Evolutionary conservation across 2,888 invertebrate species (phyloP), one percentile per base, ranked within the genome.

Genomic region (Leptogaster cylindrica): DNA sequence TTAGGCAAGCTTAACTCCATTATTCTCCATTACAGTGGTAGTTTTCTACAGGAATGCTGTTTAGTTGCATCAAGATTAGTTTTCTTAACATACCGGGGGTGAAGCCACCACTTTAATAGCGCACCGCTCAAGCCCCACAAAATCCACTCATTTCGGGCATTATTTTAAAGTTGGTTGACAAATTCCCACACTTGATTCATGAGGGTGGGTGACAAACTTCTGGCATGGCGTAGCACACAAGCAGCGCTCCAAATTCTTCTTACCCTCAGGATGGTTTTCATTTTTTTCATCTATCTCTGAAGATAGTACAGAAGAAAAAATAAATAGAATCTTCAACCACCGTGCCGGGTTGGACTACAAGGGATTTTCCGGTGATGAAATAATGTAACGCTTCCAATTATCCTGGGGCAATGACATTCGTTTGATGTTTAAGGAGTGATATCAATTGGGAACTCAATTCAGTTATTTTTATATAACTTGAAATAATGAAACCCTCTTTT

Each of bases 391-490:
- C 61, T 61, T 61, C 61, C 61, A 44, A 61, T 61, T 61, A 61
- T 44, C 41, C 61, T 10, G 5, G 39, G 61, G 61, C 61, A 61
- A 61, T 61, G 61, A 25, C 27, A 41, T 27, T 44, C 61, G 44
- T 61, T 61, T 61, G 61, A 61, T 61, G 61, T 61, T 44, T 61
- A 16, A 61, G 61, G 44, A 61, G 61, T 61, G 61, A 61, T 61
- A 27, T 44, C 61, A 18, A 6, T 31, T 27, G 61, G 61, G 23
- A 44, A 20, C 36, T 61, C 7, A 27, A 16, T 61, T 44, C 28
- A 39, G 36, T 25, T 55, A 33, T 55, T 46, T 55, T 55, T n/a
- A n/a, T n/a, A n/a, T n/a, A n/a, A n/a, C n/a, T n/a, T n/a, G n/a
- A n/a, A n/a, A n/a, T n/a, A n/a, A n/a, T n/a, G n/a, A n/a, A n/a